A percentile compares a stretch with the other conserved stretches of the same genome.
These are phyloP conservation scores for Maniola jurtina DNA, from an alignment of 1,140 invertebrate genomes.

Conservation along the genomic window DNA sequence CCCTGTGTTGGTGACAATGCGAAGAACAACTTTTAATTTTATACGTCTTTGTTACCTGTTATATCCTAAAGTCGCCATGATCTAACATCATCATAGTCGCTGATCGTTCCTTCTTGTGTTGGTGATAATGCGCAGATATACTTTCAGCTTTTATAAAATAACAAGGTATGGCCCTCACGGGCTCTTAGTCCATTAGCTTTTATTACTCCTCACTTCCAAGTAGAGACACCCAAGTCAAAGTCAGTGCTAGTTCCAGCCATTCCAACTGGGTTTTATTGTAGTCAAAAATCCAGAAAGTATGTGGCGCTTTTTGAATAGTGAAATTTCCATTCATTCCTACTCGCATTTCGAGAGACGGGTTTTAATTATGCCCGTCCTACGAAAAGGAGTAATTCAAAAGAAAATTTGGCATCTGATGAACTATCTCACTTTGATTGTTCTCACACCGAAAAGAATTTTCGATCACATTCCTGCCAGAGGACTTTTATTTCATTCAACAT, in stretches of 20 bases:
- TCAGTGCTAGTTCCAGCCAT: not conserved
- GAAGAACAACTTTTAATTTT: no score
- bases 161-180: no score
- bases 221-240: not conserved
- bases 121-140: no score
- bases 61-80: no score
- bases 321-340: not conserved
- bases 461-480: not conserved
- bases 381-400: not conserved
- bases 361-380: not conserved
- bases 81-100: no score
- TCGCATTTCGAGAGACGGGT: not conserved
- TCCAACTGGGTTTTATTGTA: constrained; percentile 1
- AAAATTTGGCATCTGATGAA: not conserved
- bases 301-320: not conserved
- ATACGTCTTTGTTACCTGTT: no score
- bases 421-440: not conserved
- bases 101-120: no score
- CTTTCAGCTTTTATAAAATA: no score
- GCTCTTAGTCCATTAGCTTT: no score
- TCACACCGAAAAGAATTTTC: not conserved
- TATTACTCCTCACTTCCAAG: not conserved
- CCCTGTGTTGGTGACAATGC: no score
- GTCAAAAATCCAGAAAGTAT: constrained; percentile 2
- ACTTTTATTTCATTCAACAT: no score